Conservation (phyloP, 2,113 vertebrate genomes). For the Myxocyprinus asiaticus region DNA sequence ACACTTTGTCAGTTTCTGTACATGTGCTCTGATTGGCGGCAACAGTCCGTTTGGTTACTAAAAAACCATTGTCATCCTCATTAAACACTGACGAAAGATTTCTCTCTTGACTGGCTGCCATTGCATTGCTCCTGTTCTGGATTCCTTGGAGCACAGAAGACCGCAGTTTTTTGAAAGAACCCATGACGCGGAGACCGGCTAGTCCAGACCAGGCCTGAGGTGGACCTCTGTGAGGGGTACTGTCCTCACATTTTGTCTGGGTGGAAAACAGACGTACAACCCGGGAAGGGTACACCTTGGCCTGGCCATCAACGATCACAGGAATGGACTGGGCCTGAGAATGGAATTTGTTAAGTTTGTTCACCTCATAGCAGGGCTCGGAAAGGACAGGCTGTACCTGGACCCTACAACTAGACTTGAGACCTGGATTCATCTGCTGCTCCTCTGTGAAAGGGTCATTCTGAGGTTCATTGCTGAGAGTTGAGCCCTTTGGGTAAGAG, state of each 20-base stretch:
- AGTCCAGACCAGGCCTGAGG: conserved; percentile 82
- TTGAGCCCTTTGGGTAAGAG: conserved; percentile 59
- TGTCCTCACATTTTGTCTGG: conserved; percentile 75
- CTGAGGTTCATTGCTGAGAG: conserved; percentile 55
- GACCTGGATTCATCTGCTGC: conserved; percentile 54
- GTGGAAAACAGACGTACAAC: conserved; percentile 84
- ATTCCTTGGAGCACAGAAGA: conserved; percentile 91
- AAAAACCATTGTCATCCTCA: conserved; percentile 54
- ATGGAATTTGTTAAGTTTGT: conserved; percentile 67
- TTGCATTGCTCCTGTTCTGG: conserved; percentile 77
- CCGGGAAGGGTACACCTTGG: conserved; percentile 79
- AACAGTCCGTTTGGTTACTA: conserved; percentile 44
- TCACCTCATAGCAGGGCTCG: conserved; percentile 67
- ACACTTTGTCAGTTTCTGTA: conserved; percentile 62
- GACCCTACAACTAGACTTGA: conserved; percentile 64
- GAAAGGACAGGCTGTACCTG: conserved; percentile 75
- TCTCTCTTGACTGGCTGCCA: conserved; percentile 53
- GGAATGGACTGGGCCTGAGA: conserved; percentile 63
- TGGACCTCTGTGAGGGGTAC: conserved; percentile 70
- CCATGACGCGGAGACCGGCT: conserved; percentile 86
- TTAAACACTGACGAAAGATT: conserved; percentile 27
- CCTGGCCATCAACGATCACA: conserved; percentile 60
- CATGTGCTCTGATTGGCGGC: conserved; percentile 52
- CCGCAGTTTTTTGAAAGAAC: conserved; percentile 92
- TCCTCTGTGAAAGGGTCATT: conserved; percentile 64